Conservation (phyloP, 2,113 vertebrate species). For the Thermophis baileyi region DNA sequence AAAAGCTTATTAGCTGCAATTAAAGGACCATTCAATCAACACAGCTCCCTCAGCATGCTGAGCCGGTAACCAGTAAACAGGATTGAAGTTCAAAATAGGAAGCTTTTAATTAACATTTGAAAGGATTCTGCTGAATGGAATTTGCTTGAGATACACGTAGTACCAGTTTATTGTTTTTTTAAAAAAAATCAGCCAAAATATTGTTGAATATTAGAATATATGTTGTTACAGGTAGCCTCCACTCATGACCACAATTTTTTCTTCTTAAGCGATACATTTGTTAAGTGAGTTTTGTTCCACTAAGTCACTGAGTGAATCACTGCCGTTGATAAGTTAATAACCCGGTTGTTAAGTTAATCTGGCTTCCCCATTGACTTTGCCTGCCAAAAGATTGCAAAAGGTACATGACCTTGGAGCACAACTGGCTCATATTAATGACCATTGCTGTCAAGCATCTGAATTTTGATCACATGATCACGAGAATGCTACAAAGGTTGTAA, state of each 20-base stretch:
- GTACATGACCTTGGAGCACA: background rate
- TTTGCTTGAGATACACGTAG: background rate
- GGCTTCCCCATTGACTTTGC: background rate
- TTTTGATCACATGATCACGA: background rate
- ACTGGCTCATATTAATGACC: background rate
- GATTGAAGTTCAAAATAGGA: background rate
- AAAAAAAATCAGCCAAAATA: background rate
- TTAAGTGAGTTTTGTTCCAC: background rate
- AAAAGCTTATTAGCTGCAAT: background rate
- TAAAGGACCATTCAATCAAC: background rate
- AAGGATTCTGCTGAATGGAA: background rate
- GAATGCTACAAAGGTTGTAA: background rate
- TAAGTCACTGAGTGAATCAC: background rate
- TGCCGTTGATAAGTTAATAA: background rate
- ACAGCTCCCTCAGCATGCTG: background rate
- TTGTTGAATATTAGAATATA: background rate
- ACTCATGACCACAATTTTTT: background rate
- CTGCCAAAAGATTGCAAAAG: background rate
- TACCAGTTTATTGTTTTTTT: background rate
- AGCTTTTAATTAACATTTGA: background rate
- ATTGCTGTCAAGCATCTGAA: background rate
- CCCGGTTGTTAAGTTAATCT: background rate
- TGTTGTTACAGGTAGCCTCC: background rate
- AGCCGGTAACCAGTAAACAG: background rate
- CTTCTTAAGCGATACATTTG: background rate